Conservation (phyloP, 92 coral and sea anemone species). For the Bergia sp. region DNA sequence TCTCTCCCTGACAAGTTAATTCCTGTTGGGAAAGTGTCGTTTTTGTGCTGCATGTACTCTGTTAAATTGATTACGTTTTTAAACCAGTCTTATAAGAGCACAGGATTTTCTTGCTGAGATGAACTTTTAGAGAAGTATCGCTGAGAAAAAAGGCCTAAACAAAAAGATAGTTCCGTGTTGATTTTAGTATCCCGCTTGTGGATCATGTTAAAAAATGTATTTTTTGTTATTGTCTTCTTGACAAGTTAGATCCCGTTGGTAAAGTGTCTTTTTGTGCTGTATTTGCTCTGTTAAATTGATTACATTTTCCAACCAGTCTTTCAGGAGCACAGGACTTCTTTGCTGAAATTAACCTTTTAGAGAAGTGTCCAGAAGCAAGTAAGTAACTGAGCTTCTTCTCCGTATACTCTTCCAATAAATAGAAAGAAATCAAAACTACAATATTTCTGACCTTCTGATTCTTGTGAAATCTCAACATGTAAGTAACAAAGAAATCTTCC, state of each 20-base stretch:
- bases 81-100: conserved; percentile 72
- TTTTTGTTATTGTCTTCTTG: too few relatives aligned
- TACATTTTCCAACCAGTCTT: conserved; percentile 51
- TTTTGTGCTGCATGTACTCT: not conserved
- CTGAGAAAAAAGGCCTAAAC: too few relatives aligned
- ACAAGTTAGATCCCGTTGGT: conserved; percentile 21
- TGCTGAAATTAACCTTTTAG: conserved; percentile 68
- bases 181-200: too few relatives aligned
- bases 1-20: not conserved
- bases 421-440: too few relatives aligned
- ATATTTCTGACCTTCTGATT: too few relatives aligned
- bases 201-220: too few relatives aligned
- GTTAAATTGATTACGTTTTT: not conserved
- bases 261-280: conserved; percentile 55
- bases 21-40: conserved; percentile 56
- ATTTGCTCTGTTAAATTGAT: not conserved
- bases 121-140: conserved; percentile 74
- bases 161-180: too few relatives aligned
- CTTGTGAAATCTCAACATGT: too few relatives aligned
- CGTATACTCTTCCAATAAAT: not conserved
- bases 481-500: too few relatives aligned
- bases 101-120: conserved; percentile 70
- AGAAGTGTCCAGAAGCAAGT: conserved; percentile 81
- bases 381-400: conserved; percentile 12
- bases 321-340: conserved; percentile 75